Evolutionary conservation across 2,888 invertebrate species (phyloP).

Genomic region (Orthosia cruda): DNA sequence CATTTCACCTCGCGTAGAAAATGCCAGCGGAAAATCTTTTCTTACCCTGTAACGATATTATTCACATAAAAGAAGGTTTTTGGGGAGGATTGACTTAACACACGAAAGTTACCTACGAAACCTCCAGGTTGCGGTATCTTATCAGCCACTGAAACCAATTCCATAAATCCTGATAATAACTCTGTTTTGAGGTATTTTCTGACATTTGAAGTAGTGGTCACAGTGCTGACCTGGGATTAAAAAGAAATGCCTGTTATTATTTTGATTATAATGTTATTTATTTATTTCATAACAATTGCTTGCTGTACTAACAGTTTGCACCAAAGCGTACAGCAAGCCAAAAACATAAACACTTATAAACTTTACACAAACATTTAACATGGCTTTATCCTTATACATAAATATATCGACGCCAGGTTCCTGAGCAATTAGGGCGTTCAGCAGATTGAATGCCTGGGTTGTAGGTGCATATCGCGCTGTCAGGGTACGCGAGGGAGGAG

Average conservation of each 20-base stretch:
- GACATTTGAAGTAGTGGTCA: background rate
- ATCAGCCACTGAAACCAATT: slow-evolving; percentile 34
- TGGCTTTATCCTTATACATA: too few relatives aligned
- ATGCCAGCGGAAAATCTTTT: slow-evolving; percentile 77
- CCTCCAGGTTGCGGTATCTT: slow-evolving; percentile 16
- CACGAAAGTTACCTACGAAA: slow-evolving; percentile 57
- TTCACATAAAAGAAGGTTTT: slow-evolving; percentile 74
- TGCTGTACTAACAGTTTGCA: too few relatives aligned
- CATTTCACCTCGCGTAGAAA: slow-evolving; percentile 80
- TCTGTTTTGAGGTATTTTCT: slow-evolving; percentile 19
- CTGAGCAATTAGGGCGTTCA: too few relatives aligned
- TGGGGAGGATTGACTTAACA: slow-evolving; percentile 67
- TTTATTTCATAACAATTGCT: too few relatives aligned
- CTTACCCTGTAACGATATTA: slow-evolving; percentile 75
- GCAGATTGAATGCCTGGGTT: too few relatives aligned
- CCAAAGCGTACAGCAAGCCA: too few relatives aligned
- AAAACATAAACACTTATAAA: too few relatives aligned
- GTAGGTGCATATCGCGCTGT: too few relatives aligned
- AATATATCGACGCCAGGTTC: too few relatives aligned
- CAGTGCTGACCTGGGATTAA: background rate
- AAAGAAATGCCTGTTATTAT: background rate
- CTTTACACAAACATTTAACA: too few relatives aligned
- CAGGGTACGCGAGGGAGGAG: too few relatives aligned
- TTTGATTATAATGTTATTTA: background rate
- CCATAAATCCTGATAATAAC: slow-evolving; percentile 30